phyloP scores from a whole-genome alignment of 2,888 invertebrate genomes.

The Drosophila phalerata region DNA sequence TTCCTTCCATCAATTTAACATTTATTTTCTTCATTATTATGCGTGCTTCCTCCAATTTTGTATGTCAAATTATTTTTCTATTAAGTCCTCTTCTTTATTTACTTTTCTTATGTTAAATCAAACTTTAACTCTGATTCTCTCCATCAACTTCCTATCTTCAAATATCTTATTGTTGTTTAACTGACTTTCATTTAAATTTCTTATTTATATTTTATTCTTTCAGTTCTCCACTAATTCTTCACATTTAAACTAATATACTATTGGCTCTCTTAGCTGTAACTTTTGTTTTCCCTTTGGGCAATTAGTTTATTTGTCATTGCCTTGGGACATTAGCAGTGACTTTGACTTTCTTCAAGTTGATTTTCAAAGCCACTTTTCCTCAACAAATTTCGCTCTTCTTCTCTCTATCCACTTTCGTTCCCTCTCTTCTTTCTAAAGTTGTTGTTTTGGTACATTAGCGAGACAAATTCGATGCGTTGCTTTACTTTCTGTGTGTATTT shows the following conservation, averaged over 20 bases:
- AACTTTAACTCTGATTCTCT: no score
- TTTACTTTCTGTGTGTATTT: constrained; percentile 38
- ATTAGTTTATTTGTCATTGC: constrained; percentile 14
- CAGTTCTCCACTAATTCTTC: not conserved
- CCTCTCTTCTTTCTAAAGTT: not conserved
- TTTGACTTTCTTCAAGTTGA: constrained; percentile 19
- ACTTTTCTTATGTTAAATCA: not conserved
- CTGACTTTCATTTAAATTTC: no score
- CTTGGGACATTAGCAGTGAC: constrained; percentile 3
- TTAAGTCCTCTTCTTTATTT: not conserved
- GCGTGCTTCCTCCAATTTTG: no score
- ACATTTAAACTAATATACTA: not conserved
- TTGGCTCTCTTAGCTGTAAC: not conserved
- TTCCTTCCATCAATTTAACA: no score
- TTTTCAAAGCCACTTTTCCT: constrained; percentile 12
- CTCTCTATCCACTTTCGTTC: not conserved
- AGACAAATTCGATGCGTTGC: constrained; percentile 34
- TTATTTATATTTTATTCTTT: not conserved
- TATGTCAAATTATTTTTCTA: no score
- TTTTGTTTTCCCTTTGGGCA: constrained; percentile 2
- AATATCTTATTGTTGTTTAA: no score
- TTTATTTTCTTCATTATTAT: no score
- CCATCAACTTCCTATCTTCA: no score
- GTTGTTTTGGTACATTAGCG: constrained; percentile 51
- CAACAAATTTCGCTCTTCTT: not conserved